Conservation (phyloP, 2,888 invertebrate species). For the Exephanes ischioxanthus region DNA sequence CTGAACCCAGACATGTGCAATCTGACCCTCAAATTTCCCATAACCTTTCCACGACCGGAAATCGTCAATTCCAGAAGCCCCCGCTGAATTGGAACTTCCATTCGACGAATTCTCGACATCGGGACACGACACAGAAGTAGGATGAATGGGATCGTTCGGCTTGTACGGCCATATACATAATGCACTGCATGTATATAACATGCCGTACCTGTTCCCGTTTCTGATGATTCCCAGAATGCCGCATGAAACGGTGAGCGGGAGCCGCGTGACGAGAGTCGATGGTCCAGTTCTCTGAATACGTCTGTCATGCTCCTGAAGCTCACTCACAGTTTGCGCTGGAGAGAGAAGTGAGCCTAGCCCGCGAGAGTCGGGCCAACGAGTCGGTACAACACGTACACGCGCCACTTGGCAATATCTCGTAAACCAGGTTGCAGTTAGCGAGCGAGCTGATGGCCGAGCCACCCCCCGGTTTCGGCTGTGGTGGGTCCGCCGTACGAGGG, state of each 20-base stretch:
- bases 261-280: slow-evolving; percentile 40
- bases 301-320: slow-evolving; percentile 58
- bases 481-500: slow-evolving; percentile 10
- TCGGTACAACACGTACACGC: slow-evolving; percentile 60
- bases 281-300: slow-evolving; percentile 40
- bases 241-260: slow-evolving; percentile 26
- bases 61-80: no score
- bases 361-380: slow-evolving; percentile 46
- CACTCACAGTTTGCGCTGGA: slow-evolving; percentile 15
- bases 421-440: slow-evolving; percentile 61
- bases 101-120: no score
- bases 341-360: not conserved
- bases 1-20: no score
- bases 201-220: slow-evolving; percentile 14
- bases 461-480: not conserved
- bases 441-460: slow-evolving; percentile 57
- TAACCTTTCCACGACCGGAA: no score
- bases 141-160: not conserved
- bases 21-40: no score
- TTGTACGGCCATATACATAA: not conserved
- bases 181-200: not conserved
- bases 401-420: slow-evolving; percentile 68
- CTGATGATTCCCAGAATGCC: slow-evolving; percentile 3
- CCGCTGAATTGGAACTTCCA: no score
- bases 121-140: not conserved